Evolutionary conservation across 2,797 vertebrate genomes (phyloP).

Genomic region (Poecilia velifera): DNA sequence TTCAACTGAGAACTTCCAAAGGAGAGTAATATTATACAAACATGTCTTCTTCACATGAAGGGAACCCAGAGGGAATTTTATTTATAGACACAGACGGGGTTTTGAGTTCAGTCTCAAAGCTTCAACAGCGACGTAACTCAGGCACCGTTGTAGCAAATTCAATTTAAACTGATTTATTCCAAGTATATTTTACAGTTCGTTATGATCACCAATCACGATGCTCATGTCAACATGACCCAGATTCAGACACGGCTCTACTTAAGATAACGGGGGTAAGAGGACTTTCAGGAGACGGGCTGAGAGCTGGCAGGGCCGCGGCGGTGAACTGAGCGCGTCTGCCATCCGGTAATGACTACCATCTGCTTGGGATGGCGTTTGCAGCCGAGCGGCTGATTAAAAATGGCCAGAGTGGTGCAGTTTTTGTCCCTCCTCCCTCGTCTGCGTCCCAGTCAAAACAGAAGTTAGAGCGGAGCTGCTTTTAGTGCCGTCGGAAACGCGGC

Average conservation of each 20-base stretch:
- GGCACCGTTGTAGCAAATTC: conserved; percentile 30
- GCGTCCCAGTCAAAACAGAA: conserved; percentile 71
- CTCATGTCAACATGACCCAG: conserved; percentile 49
- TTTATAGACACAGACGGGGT: conserved; percentile 66
- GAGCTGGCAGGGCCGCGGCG: conserved; percentile 54
- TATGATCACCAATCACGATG: conserved; percentile 46
- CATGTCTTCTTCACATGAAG: conserved; percentile 34
- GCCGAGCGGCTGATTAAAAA: conserved; percentile 73
- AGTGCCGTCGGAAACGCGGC: conserved; percentile 54
- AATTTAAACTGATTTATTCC: conserved; percentile 38
- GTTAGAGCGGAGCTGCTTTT: conserved; percentile 65
- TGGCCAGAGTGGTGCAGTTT: conserved; percentile 58
- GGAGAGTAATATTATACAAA: conserved; percentile 26
- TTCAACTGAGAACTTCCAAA: conserved; percentile 19
- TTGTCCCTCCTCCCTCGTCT: background rate
- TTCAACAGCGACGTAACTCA: conserved; percentile 64
- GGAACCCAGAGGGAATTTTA: conserved; percentile 45
- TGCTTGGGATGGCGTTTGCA: conserved; percentile 69
- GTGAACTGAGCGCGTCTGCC: conserved; percentile 76
- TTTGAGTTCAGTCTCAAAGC: conserved; percentile 61
- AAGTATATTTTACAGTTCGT: conserved; percentile 34
- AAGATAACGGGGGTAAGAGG: conserved; percentile 38
- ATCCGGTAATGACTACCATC: conserved; percentile 76
- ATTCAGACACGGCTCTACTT: conserved; percentile 39
- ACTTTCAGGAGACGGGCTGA: conserved; percentile 40